phyloP scores from a whole-genome alignment of 1,140 invertebrate genomes.

The Trachelipus rathkii region DNA sequence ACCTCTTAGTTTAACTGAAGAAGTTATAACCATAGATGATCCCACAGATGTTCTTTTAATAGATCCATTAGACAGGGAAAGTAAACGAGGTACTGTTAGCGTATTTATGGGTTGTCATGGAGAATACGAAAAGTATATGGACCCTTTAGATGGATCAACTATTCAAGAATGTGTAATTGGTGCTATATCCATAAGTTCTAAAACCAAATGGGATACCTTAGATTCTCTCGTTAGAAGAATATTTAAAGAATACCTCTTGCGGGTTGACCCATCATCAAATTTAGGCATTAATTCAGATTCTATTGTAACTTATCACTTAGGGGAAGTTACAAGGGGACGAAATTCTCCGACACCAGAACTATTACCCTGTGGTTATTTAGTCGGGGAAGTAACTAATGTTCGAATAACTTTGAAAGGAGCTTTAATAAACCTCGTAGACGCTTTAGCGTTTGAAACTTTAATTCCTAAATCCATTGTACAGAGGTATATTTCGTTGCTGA shows the following conservation, averaged over 20 bases:
- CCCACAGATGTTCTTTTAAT: conserved; percentile 41
- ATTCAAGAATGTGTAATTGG: conserved; percentile 66
- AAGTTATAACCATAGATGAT: conserved; percentile 37
- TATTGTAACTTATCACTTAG: conserved; percentile 86
- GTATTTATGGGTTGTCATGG: conserved; percentile 65
- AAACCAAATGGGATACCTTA: conserved; percentile 90
- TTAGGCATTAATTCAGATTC: conserved; percentile 86
- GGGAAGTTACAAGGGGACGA: conserved; percentile 71
- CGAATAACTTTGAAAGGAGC: conserved; percentile 63
- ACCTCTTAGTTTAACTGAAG: conserved; percentile 35
- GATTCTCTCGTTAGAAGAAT: conserved; percentile 84
- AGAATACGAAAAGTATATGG: conserved; percentile 40
- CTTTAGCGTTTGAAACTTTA: conserved; percentile 89
- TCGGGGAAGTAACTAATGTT: conserved; percentile 67
- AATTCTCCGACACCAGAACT: conserved; percentile 67
- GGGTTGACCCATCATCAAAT: conserved; percentile 86
- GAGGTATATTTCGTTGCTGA: conserved; percentile 79
- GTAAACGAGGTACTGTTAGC: conserved; percentile 75
- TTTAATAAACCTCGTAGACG: conserved; percentile 82
- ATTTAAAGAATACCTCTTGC: conserved; percentile 90
- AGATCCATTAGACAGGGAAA: conserved; percentile 61
- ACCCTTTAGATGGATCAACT: conserved; percentile 33
- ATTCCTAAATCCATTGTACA: conserved; percentile 95
- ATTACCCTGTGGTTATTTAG: conserved; percentile 81
- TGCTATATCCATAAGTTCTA: conserved; percentile 79